A percentile compares a stretch with the other conserved stretches of the same genome.
phyloP scores from a whole-genome alignment of 2,888 invertebrate genomes.

The Hirtodrosophila histrioides region DNA sequence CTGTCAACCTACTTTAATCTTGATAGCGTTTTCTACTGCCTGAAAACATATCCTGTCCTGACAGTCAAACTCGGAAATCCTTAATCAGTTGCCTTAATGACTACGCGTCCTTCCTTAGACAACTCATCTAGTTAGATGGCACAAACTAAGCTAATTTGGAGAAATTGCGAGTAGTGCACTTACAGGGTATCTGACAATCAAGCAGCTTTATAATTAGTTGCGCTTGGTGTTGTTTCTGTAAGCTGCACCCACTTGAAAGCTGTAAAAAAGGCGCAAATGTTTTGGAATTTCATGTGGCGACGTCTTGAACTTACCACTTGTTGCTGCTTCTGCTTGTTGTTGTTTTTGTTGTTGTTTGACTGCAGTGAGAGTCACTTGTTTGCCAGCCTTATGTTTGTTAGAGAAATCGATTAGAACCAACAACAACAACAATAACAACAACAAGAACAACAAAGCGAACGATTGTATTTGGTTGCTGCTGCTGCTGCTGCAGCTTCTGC shows the following conservation, averaged over 20 bases:
- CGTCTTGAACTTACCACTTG: conserved; percentile 62
- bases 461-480: conserved; percentile 50
- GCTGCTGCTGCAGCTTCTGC: conserved; percentile 5
- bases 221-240: conserved; percentile 26
- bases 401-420: conserved; percentile 79
- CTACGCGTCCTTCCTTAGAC: too few relatives aligned
- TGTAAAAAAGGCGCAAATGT: conserved; percentile 74
- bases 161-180: too few relatives aligned
- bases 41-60: too few relatives aligned
- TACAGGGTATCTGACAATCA: conserved; percentile 34
- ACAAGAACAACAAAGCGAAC: conserved; percentile 59
- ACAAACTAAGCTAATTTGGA: too few relatives aligned
- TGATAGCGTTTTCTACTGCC: too few relatives aligned
- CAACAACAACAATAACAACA: conserved; percentile 41
- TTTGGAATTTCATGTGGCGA: conserved; percentile 72
- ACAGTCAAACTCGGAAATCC: too few relatives aligned
- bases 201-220: conserved; percentile 24
- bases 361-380: conserved; percentile 72
- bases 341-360: conserved; percentile 38
- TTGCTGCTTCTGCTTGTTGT: conserved; percentile 40
- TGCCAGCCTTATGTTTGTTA: conserved; percentile 72
- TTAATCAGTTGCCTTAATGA: too few relatives aligned
- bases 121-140: too few relatives aligned
- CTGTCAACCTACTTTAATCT: too few relatives aligned
- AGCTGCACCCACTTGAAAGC: conserved; percentile 78